Evolutionary conservation across 2,797 vertebrate species (phyloP), one percentile per base, ranked within the genome.

Genomic region (Siniperca scherzeri): DNA sequence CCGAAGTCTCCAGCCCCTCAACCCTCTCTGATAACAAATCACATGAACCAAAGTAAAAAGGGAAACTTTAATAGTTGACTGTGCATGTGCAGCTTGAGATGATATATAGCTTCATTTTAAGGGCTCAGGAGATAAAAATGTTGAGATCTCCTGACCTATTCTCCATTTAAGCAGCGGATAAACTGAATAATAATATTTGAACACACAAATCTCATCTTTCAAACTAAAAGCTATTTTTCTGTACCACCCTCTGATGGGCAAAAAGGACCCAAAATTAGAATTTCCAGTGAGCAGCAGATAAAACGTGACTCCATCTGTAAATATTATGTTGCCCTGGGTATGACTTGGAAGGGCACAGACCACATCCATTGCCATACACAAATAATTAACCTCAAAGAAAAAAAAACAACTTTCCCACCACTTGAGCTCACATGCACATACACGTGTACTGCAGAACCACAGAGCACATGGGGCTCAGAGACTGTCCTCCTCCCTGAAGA

Each of bases 391-490:
- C 65, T 65, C 16, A 48, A 74, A 66, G 33, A 76, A 40, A 66
- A 64, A 52, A 61, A n/a, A 50, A 52, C 12, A 71, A 64, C 75
- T 75, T 87, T 89, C 87, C 90, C 80, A 86, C 46, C 70, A 57
- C 62, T 75, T 17, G 60, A 57, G 86, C 80, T 89, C 86, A 89
- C 90, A 60, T 92, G 89, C 78, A 69, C 30, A 1, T 22, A 64
- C 89, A 91, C 80, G 88, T 91, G 90, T 67, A 16, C 74, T 21
- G 67, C 36, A 7, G 65, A 81, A 60, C 70, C 88, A 61, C 74
- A 60, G 77, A 81, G 67, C 71, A 76, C 77, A 74, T 14, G 79
- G 65, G 57, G 55, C 64, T 64, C 40, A 1, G 69, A 70, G 80
- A 80, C 44, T 53, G 52, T 65, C 74, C 42, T 82, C 78, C 61